These are phyloP conservation scores for Ephydatia muelleri DNA, from an alignment of 37 sponge, comb jelly and placozoan species.

Conservation along the genomic window DNA sequence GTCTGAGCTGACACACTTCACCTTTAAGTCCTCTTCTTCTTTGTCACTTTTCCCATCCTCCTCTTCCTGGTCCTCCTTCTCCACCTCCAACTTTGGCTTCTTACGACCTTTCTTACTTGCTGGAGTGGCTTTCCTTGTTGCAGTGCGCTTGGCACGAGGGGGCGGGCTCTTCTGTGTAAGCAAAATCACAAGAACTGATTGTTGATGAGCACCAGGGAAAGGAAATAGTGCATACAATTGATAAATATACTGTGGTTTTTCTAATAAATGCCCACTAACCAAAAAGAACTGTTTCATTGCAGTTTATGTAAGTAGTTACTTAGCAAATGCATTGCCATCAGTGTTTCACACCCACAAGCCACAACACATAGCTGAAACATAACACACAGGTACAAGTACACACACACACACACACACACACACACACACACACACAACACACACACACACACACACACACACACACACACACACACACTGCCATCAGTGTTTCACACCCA, in stretches of 20 bases:
- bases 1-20: neutral
- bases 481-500: neutral
- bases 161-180: neutral
- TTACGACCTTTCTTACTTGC: neutral
- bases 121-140: neutral
- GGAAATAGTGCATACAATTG: no score
- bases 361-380: no score
- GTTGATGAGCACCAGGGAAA: no score
- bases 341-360: neutral
- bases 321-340: neutral
- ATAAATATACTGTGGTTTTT: neutral
- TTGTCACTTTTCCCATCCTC: neutral
- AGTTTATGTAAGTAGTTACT: no score
- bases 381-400: neutral
- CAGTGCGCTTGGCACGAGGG: neutral
- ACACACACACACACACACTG: no score
- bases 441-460: no score
- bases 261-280: neutral
- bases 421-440: neutral
- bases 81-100: neutral
- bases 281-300: no score
- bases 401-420: neutral
- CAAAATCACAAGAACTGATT: no score
- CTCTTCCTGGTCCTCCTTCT: slow-evolving; percentile 2
- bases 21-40: neutral